Conservation (phyloP, 2,888 invertebrate species). For the Diadegma fenestrale region DNA sequence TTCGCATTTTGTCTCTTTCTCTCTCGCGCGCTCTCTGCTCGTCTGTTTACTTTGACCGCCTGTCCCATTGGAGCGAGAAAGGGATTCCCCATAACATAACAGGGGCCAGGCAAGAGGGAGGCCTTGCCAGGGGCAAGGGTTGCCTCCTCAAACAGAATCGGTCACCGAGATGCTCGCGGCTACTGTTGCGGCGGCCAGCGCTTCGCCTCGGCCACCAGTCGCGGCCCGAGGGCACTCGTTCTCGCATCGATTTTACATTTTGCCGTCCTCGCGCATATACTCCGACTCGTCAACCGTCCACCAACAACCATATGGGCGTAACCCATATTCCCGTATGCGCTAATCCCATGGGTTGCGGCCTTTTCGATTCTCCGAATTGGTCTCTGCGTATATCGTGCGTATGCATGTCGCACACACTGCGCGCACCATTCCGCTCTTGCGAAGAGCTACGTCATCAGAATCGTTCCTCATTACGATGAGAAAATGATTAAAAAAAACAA, state of each 20-base stretch:
- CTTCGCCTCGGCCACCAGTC: slow-evolving; percentile 67
- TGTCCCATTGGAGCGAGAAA: slow-evolving; percentile 42
- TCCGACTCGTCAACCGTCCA: background rate
- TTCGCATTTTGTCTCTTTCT: slow-evolving; percentile 3
- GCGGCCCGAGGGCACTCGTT: slow-evolving; percentile 59
- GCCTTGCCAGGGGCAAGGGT: slow-evolving; percentile 80
- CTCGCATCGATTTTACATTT: slow-evolving; percentile 70
- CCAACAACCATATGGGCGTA: slow-evolving; percentile 19
- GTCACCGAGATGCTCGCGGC: slow-evolving; percentile 78
- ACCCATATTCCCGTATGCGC: background rate
- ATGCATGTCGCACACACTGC: slow-evolving; percentile 6
- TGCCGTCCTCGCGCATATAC: slow-evolving; percentile 32
- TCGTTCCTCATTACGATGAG: background rate
- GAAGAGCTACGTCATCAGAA: background rate
- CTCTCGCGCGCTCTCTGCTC: slow-evolving; percentile 32
- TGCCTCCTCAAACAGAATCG: slow-evolving; percentile 82
- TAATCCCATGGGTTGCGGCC: background rate
- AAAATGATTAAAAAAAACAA: background rate
- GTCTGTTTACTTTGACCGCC: slow-evolving; percentile 80
- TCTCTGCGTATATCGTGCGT: background rate
- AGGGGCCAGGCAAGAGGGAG: slow-evolving; percentile 57
- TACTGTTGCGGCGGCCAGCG: slow-evolving; percentile 70
- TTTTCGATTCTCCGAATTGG: background rate
- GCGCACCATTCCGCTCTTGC: background rate
- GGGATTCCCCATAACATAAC: slow-evolving; percentile 44